Conservation (phyloP, 1,140 invertebrate species). For the Homarus americanus region DNA sequence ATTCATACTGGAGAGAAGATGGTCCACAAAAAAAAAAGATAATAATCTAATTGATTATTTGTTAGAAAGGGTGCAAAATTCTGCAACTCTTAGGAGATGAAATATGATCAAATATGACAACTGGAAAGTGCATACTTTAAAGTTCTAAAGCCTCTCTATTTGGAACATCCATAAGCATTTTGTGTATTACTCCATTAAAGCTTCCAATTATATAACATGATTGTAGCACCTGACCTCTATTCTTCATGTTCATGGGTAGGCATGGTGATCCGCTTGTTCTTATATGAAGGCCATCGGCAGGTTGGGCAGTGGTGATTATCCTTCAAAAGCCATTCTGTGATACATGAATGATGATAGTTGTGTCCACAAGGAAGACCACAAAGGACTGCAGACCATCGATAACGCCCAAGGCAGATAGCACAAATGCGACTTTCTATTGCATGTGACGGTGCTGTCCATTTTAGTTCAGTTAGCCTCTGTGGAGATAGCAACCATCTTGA, state of each 20-base stretch:
- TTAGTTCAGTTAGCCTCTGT: conserved; percentile 62
- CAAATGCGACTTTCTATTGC: conserved; percentile 63
- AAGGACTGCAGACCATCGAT: conserved; percentile 61
- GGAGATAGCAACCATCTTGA: conserved; percentile 60
- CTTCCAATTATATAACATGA: not conserved
- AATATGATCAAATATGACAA: too few species aligned
- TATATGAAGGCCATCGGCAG: conserved; percentile 64
- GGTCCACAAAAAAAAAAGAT: too few species aligned
- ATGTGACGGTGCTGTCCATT: conserved; percentile 60
- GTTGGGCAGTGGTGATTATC: conserved; percentile 68
- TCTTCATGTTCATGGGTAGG: conserved; percentile 49
- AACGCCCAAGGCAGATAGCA: conserved; percentile 62
- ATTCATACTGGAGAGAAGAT: too few species aligned
- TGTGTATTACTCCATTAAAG: not conserved
- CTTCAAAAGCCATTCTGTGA: conserved; percentile 63
- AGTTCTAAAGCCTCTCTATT: not conserved
- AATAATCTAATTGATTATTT: too few species aligned
- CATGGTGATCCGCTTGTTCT: conserved; percentile 6
- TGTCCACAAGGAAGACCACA: conserved; percentile 65
- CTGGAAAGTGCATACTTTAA: too few species aligned
- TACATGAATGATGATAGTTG: conserved; percentile 62
- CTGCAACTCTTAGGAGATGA: too few species aligned
- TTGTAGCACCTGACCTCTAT: not conserved
- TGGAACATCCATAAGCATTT: not conserved
- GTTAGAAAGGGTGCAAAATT: too few species aligned